Base-by-base conservation (phyloP, 1,140 invertebrate species). In the Rhagoletis zephyria region DNA sequence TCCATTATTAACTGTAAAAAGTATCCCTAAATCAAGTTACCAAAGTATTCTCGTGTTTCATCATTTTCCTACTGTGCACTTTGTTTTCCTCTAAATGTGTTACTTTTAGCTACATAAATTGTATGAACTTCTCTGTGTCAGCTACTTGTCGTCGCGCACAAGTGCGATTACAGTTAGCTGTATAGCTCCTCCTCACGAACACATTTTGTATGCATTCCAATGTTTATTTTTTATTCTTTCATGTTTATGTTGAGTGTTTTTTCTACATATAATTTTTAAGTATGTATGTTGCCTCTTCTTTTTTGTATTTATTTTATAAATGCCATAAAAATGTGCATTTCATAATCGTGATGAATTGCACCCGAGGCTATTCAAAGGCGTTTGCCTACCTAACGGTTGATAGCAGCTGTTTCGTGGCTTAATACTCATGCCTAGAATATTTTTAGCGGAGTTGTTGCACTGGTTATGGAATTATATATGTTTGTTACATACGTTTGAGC, bases 301-400 rank as follows among this genome's bases (percentile, higher is more conserved):
- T 81, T 81, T 81, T 30, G 48, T 81, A 48, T 81, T 51, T 81
- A 81, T 56, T 81, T 56, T 81, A 9, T 59, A 81, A 81, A 81
- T 81, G 74, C 48, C 74, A 81, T 81, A 81, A 81, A 81, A 81
- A 56, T 81, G 74, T 81, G 48, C 48, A 81, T 81, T 81, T 81
- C 74, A 81, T 81, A 81, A 81, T 81, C 74, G 48, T 81, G 74
- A 81, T 81, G 74, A 81, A 81, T 81, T 81, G 74, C 48, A 56
- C 74, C 74, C 74, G 74, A 51, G n/a, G 74, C 74, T 56, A 56
- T 81, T 81, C 74, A 56, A 51, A 81, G 74, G 74, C 74, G 48
- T 81, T 81, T 51, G 74, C 74, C 48, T 59, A 51, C 48, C 74
- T 51, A 56, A 48, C 74, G 74, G 74, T 48, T 59, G 6, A 81